Conservation (phyloP, 2,888 invertebrate species). For the Andricus quercusramuli region DNA sequence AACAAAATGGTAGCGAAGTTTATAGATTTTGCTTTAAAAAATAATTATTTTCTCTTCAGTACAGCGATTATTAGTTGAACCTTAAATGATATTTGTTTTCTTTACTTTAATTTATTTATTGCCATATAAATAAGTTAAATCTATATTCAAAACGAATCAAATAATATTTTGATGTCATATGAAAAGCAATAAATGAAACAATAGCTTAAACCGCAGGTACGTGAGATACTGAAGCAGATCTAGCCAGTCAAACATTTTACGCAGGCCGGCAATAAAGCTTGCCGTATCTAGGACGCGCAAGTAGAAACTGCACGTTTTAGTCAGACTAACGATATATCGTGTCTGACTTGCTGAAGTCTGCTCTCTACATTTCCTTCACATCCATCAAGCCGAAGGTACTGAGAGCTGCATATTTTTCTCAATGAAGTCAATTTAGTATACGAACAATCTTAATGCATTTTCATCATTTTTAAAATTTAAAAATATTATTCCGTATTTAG, state of each 20-base stretch:
- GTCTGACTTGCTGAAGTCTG: constrained; percentile 1
- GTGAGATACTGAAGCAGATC: background rate
- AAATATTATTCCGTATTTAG: background rate
- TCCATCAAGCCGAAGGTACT: background rate
- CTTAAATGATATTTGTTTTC: no score
- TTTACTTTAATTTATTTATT: no score
- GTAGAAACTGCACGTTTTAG: constrained; percentile 20
- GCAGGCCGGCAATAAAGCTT: constrained; percentile 18
- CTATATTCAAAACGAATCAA: background rate
- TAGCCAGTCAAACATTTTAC: background rate
- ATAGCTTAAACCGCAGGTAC: background rate
- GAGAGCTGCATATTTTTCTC: constrained; percentile 8
- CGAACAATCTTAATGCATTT: background rate
- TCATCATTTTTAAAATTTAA: background rate
- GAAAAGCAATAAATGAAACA: background rate
- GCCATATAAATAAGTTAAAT: background rate
- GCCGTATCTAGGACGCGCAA: constrained; percentile 19
- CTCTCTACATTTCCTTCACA: background rate
- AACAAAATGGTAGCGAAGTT: no score
- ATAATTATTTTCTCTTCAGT: background rate
- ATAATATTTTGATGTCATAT: background rate
- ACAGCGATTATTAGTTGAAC: background rate
- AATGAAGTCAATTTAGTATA: background rate
- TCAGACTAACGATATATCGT: constrained; percentile 5
- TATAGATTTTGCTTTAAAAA: background rate